Evolutionary conservation across 2,888 invertebrate species (phyloP), one percentile per base, ranked within the genome.

Genomic region (Lottia gigantea): DNA sequence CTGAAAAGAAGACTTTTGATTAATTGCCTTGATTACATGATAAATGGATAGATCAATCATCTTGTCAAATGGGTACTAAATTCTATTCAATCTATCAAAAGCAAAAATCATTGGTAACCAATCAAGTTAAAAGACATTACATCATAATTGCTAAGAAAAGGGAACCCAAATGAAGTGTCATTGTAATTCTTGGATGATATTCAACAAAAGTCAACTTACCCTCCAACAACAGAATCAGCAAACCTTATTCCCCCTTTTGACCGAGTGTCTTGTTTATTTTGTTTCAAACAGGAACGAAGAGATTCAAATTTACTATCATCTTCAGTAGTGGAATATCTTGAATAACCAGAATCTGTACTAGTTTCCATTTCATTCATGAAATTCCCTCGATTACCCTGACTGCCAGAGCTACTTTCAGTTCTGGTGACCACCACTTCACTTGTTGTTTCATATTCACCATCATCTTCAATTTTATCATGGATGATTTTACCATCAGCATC

Each of bases 241-340:
- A 88, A 88, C 12, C 79, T 83, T 70, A 88, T 87, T 62, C 84
- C 87, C 70, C 81, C 84, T 76, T 84, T 86, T 26, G 73, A 73
- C 26, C 72, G 68, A 0, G 70, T 75, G 19, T 71, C 68, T 23
- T 81, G 75, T 64, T 70, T 75, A 25, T 80, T 80, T 63, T 82
- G 80, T 78, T 87, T 87, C 82, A 87, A 86, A 70, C 84, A 84
- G 16, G 86, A 87, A 67, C 81, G 84, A n/a, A 81, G 72, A 25
- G 76, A 62, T 23, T 55, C 55, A 55, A 12, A 55, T 55, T 23
- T 55, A 23, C 55, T 14, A 23, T 55, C 55, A 55, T 23, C 55
- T 19, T 55, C 23, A 11, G 19, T 55, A 55, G 23, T 55, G 11
- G 55, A 55, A 55, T 55, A 55, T 55, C 55, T 12, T 11, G 55